phyloP scores from a whole-genome alignment of 1,140 invertebrate species.

The Tachypleus tridentatus region DNA sequence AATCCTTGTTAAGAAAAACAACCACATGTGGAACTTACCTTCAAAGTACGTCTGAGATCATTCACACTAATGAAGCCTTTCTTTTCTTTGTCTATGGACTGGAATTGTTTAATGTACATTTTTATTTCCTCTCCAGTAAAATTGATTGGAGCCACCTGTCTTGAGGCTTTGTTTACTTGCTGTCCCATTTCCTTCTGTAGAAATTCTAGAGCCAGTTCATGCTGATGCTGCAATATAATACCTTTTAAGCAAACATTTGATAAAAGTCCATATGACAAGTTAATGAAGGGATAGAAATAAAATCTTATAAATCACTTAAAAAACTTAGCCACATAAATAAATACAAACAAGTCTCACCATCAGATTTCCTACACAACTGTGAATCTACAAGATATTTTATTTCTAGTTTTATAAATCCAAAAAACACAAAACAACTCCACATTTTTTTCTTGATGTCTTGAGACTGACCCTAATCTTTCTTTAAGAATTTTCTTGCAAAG shows the following conservation, averaged over 20 bases:
- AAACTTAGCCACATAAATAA: background rate
- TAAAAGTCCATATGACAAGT: too few relatives aligned
- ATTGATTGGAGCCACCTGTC: constrained; percentile 79
- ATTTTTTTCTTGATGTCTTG: too few relatives aligned
- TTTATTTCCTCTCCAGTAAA: constrained; percentile 90
- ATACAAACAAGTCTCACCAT: constrained; percentile 1
- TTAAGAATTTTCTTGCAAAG: too few relatives aligned
- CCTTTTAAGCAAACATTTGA: background rate
- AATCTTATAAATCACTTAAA: background rate
- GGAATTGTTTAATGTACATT: constrained; percentile 86
- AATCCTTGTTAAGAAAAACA: constrained; percentile 1
- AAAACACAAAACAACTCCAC: too few relatives aligned
- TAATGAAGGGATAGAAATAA: constrained; percentile 1
- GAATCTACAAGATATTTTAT: too few relatives aligned
- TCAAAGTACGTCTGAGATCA: constrained; percentile 84
- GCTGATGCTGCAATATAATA: constrained; percentile 36
- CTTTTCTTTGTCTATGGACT: constrained; percentile 84
- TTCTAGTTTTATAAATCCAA: too few relatives aligned
- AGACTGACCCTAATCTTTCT: too few relatives aligned
- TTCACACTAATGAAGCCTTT: constrained; percentile 98
- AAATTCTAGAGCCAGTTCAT: constrained; percentile 64
- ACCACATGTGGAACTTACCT: constrained; percentile 47
- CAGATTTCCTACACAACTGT: constrained; percentile 8
- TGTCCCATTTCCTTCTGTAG: constrained; percentile 93
- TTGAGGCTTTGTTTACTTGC: constrained; percentile 72